phyloP scores from a whole-genome alignment of 2,113 vertebrate species.

The Eolophus roseicapilla region DNA sequence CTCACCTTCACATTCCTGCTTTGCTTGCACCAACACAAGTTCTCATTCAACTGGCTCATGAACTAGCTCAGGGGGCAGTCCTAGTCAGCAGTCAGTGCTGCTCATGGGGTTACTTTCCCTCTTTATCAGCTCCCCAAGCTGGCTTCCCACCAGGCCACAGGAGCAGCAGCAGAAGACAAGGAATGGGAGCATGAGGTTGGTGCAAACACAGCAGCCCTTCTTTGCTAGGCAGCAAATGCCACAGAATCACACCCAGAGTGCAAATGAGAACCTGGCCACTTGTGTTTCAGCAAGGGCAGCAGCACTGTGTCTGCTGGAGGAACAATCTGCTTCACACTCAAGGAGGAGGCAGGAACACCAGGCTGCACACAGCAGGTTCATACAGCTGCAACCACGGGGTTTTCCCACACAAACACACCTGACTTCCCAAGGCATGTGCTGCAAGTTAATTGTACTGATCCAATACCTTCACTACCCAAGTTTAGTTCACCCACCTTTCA shows the following conservation, averaged over 20 bases:
- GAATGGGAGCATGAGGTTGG: background rate
- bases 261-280: background rate
- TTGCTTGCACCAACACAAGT: background rate
- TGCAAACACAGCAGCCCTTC: background rate
- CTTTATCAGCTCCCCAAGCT: background rate
- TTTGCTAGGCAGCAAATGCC: background rate
- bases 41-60: background rate
- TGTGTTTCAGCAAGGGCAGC: background rate
- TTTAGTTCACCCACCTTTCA: constrained; percentile 73
- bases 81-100: background rate
- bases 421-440: background rate
- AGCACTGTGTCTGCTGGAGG: background rate
- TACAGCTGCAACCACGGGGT: background rate
- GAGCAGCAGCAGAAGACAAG: background rate
- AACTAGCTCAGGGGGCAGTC: background rate
- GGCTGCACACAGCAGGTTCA: background rate
- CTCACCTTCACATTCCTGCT: background rate
- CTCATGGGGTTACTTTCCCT: background rate
- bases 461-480: background rate
- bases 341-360: background rate
- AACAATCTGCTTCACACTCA: background rate
- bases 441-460: background rate
- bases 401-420: background rate
- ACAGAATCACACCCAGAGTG: background rate
- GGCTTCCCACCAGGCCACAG: background rate